phyloP scores from a whole-genome alignment of 2,797 vertebrate species.

The Acanthurus leucopareius region DNA sequence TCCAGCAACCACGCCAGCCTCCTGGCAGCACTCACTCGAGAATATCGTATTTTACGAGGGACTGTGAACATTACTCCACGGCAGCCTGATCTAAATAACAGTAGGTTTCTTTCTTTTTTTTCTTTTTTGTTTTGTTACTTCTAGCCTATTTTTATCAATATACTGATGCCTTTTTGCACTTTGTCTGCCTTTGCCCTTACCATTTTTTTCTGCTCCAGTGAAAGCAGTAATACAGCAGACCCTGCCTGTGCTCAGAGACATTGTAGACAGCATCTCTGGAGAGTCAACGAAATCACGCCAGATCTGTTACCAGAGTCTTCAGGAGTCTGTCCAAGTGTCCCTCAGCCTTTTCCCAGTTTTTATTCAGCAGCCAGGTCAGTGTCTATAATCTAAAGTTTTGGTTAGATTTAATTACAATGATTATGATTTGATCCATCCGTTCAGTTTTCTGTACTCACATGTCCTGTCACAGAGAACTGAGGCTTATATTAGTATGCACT shows the following conservation, averaged over 20 bases:
- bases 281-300: slow-evolving; percentile 98
- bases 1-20: slow-evolving; percentile 93
- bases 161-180: background rate
- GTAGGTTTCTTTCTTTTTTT: slow-evolving; percentile 61
- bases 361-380: slow-evolving; percentile 97
- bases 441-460: background rate
- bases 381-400: background rate
- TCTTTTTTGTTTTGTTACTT: background rate
- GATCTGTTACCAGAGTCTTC: slow-evolving; percentile 98
- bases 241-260: slow-evolving; percentile 92
- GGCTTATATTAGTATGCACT: background rate
- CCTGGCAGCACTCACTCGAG: slow-evolving; percentile 90
- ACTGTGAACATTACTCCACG: slow-evolving; percentile 80
- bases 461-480: no score
- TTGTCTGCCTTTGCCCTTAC: background rate
- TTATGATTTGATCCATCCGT: background rate
- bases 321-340: slow-evolving; percentile 97
- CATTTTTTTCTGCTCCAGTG: slow-evolving; percentile 77
- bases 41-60: slow-evolving; percentile 91
- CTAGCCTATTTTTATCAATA: background rate
- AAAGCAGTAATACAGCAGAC: slow-evolving; percentile 95
- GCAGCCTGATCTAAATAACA: slow-evolving; percentile 65
- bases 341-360: slow-evolving; percentile 95
- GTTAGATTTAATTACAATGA: background rate
- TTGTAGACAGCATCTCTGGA: slow-evolving; percentile 95